Evolutionary conservation across 2,888 invertebrate species (phyloP), one percentile per base, ranked within the genome.

Genomic region (Tetragonisca angustula): DNA sequence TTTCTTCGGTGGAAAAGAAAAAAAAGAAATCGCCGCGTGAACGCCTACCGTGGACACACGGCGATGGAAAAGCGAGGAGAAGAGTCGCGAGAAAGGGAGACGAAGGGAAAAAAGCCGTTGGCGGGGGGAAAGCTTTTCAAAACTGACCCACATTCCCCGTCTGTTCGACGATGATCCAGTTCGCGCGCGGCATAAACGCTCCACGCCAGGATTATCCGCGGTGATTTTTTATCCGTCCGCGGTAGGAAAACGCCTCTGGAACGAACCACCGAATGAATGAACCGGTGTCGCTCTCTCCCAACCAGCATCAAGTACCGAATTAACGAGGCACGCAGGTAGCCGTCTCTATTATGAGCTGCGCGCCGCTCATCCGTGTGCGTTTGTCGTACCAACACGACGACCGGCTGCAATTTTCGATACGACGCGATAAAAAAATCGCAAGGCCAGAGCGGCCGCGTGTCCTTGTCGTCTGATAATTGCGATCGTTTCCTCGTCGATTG

Each of bases 271-370:
- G 83, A 84, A 88, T 83, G 89, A 89, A 89, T 84, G 89, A 79
- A 81, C 76, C 78, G 49, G 79, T 79, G 82, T 86, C 84, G 78
- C 67, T 73, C 78, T 73, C 77, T 67, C 86, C 77, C 80, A 76
- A 85, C 87, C 72, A 86, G 75, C 85, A 86, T 83, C 83, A 79
- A 85, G 84, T 71, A 76, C 77, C 83, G 85, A 91, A 91, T 91
- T 91, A 91, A 91, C 90, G 85, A 90, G 88, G 82, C 83, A 86
- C 81, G 86, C 87, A 85, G 83, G 83, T 86, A 85, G 84, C 83
- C 83, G 81, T 90, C 90, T 90, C 91, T 90, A 89, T 91, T 91
- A 90, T 88, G 88, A 84, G 85, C 86, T 76, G 36, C 76, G 24
- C 76, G 59, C 74, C 76, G 69, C 43, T 50, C 27, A 70, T 73